phyloP scores from a whole-genome alignment of 1,140 invertebrate species.

The Dysdera silvatica region DNA sequence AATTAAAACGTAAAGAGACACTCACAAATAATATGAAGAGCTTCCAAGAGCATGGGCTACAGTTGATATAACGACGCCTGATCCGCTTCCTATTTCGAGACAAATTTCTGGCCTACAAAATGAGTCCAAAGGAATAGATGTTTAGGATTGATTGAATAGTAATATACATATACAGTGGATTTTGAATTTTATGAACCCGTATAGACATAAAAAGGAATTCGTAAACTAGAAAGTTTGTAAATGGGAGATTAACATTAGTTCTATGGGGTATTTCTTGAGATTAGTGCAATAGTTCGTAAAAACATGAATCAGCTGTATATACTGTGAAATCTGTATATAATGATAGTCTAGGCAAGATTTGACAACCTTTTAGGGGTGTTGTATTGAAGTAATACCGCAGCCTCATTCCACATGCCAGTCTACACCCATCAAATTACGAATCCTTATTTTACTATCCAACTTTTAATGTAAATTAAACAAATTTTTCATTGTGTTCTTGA shows the following conservation, averaged over 20 bases:
- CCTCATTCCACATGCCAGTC: too few species aligned
- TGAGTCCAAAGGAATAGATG: constrained; percentile 7
- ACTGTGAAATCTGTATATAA: too few species aligned
- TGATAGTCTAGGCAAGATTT: too few species aligned
- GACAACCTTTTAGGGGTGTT: too few species aligned
- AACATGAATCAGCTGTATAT: too few species aligned
- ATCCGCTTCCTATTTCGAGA: constrained; percentile 87
- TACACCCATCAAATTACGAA: too few species aligned
- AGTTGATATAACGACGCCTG: constrained; percentile 82
- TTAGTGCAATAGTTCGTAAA: too few species aligned
- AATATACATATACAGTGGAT: neutral
- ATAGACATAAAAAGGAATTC: neutral
- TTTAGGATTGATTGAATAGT: neutral
- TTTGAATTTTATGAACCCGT: neutral
- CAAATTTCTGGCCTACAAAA: constrained; percentile 58
- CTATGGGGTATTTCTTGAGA: neutral
- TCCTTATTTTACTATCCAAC: too few species aligned
- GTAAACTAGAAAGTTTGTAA: constrained; percentile 6
- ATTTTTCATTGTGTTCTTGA: too few species aligned
- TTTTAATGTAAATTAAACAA: too few species aligned
- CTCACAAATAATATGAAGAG: constrained; percentile 43
- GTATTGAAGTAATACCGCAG: too few species aligned
- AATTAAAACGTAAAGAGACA: constrained; percentile 47
- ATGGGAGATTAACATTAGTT: neutral
- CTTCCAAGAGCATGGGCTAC: constrained; percentile 59